Evolutionary conservation across 2,888 invertebrate species (phyloP).

Genomic region (Arctia plantaginis): DNA sequence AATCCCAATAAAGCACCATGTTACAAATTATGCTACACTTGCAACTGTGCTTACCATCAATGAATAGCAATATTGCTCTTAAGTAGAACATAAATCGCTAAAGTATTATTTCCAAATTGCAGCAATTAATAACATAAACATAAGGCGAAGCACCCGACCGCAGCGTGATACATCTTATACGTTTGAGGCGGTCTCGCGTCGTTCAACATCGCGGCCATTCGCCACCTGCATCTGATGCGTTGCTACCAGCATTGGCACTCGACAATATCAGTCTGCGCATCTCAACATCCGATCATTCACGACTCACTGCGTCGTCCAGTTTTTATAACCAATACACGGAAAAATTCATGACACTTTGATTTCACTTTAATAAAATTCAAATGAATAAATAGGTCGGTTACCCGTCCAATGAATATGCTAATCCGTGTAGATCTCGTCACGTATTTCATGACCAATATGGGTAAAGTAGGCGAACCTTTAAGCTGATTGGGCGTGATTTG

Average conservation of each 20-base stretch:
- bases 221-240: constrained; percentile 27
- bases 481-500: constrained; percentile 19
- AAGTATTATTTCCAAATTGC: not conserved
- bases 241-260: constrained; percentile 20
- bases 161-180: constrained; percentile 31
- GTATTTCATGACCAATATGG: constrained; percentile 30
- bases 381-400: constrained; percentile 50
- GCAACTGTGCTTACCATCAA: not conserved
- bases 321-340: constrained; percentile 58
- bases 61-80: not conserved
- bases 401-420: constrained; percentile 58
- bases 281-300: constrained; percentile 62
- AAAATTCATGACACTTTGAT: constrained; percentile 44
- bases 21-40: not conserved
- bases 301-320: constrained; percentile 66
- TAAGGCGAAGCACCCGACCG: constrained; percentile 26
- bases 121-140: constrained; percentile 10
- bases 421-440: constrained; percentile 47
- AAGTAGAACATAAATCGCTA: not conserved
- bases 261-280: constrained; percentile 37
- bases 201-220: constrained; percentile 74
- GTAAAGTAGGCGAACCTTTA: constrained; percentile 17
- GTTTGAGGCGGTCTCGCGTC: constrained; percentile 67
- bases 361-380: constrained; percentile 60
- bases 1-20: not conserved